phyloP scores from a whole-genome alignment of 2,113 vertebrate genomes.

The Halcyon senegalensis region DNA sequence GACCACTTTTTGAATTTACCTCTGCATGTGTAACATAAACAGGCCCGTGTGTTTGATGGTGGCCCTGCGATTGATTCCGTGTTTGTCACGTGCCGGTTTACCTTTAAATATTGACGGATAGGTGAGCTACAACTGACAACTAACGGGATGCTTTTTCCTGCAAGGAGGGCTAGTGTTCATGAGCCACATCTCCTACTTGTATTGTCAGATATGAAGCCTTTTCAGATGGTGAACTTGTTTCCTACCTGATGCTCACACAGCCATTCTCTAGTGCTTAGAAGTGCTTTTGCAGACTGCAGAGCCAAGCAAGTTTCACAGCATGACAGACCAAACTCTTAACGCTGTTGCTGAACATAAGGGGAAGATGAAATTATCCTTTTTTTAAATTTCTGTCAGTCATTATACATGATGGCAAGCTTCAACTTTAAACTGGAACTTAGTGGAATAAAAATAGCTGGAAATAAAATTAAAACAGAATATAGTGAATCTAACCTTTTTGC shows the following conservation, averaged over 20 bases:
- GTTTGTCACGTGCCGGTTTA: not conserved
- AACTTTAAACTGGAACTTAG: not conserved
- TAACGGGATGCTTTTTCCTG: not conserved
- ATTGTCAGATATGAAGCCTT: not conserved
- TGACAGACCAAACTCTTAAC: slow-evolving; percentile 32
- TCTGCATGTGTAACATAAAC: not conserved
- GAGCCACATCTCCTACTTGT: not conserved
- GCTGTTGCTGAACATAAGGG: not conserved
- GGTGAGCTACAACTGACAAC: not conserved
- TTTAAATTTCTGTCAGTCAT: not conserved
- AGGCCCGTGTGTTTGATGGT: not conserved
- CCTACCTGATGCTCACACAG: not conserved
- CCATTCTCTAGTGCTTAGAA: not conserved
- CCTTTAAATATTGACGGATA: not conserved
- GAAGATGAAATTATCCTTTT: not conserved
- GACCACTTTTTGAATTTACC: not conserved
- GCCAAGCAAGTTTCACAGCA: not conserved
- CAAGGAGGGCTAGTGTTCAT: not conserved
- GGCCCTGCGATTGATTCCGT: not conserved
- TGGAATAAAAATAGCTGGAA: slow-evolving; percentile 16
- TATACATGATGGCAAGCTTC: not conserved
- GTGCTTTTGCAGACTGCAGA: not conserved
- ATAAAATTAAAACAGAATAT: not conserved
- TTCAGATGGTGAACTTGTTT: not conserved
- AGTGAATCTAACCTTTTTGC: not conserved